A percentile compares a stretch with the other conserved stretches of the same genome.
These are phyloP conservation scores for Caenorhabditis auriculariae DNA, from an alignment of 2,888 invertebrate genomes.

Conservation along the genomic window DNA sequence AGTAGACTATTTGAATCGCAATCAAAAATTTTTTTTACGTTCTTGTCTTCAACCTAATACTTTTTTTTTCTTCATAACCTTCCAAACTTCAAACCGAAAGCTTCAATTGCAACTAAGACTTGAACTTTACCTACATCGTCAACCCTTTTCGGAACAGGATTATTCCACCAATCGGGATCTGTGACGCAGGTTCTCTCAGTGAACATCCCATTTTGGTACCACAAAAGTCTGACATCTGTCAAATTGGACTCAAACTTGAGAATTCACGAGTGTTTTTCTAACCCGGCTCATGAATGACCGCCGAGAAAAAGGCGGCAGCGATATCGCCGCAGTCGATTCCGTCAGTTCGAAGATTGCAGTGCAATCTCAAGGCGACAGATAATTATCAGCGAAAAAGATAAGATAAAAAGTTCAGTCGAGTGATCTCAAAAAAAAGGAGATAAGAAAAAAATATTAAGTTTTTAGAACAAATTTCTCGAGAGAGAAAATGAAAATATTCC, in stretches of 20 bases:
- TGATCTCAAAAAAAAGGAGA: not conserved
- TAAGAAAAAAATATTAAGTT: too few species aligned
- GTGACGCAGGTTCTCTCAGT: slow-evolving; percentile 47
- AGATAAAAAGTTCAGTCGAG: not conserved
- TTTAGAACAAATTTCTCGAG: too few species aligned
- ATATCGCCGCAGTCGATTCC: slow-evolving; percentile 57
- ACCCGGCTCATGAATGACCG: slow-evolving; percentile 32
- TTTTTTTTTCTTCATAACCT: too few species aligned
- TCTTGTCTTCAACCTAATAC: too few species aligned
- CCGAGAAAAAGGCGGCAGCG: slow-evolving; percentile 37
- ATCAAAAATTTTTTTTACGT: too few species aligned
- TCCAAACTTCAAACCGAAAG: too few species aligned
- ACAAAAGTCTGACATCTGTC: slow-evolving; percentile 40
- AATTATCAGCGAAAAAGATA: not conserved
- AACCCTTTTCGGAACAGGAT: slow-evolving; percentile 35
- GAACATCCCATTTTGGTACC: slow-evolving; percentile 45
- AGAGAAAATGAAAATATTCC: not conserved
- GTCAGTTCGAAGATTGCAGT: slow-evolving; percentile 42
- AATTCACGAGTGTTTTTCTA: slow-evolving; percentile 2
- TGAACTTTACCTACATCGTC: slow-evolving; percentile 31
- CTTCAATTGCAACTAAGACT: too few species aligned
- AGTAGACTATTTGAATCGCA: too few species aligned
- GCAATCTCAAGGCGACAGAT: slow-evolving; percentile 30
- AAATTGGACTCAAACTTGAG: not conserved
- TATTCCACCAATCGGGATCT: slow-evolving; percentile 39